Evolutionary conservation across 2,113 vertebrate species (phyloP).

Genomic region (Murina feae): DNA sequence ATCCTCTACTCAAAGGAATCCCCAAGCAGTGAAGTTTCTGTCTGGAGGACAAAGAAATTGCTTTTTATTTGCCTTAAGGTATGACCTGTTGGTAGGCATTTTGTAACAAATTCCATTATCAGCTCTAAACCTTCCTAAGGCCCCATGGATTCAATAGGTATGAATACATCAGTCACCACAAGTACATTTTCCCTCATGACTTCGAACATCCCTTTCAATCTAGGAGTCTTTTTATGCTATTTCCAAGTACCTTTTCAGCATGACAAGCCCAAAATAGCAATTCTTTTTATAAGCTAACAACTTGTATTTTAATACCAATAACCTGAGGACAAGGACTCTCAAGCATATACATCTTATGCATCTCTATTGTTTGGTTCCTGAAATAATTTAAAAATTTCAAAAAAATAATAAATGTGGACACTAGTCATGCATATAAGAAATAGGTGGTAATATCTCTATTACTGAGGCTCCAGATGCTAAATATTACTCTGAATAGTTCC

Average conservation of each 20-base stretch:
- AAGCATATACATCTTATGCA: not conserved
- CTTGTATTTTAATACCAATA: slow-evolving; percentile 63
- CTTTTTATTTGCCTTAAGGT: not conserved
- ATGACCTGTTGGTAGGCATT: not conserved
- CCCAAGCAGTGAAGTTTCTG: not conserved
- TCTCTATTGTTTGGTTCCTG: not conserved
- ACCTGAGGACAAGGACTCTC: not conserved
- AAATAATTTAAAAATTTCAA: not conserved
- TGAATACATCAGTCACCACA: slow-evolving; percentile 13
- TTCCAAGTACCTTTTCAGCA: slow-evolving; percentile 45
- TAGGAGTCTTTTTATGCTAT: slow-evolving; percentile 13
- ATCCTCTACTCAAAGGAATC: not conserved
- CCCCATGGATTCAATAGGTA: not conserved
- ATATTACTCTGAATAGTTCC: not conserved
- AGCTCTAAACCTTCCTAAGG: not conserved
- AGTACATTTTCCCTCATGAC: not conserved
- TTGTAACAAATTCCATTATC: slow-evolving; percentile 31
- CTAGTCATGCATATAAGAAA: not conserved
- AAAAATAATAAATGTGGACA: slow-evolving; percentile 23
- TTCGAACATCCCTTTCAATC: slow-evolving; percentile 39
- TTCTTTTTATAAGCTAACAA: slow-evolving; percentile 27
- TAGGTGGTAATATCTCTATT: slow-evolving; percentile 45
- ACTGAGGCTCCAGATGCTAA: not conserved
- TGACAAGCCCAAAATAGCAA: slow-evolving; percentile 33
- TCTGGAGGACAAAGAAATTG: not conserved